phyloP scores from a whole-genome alignment of 2,888 invertebrate genomes.

The Platerodrilus igneus region DNA sequence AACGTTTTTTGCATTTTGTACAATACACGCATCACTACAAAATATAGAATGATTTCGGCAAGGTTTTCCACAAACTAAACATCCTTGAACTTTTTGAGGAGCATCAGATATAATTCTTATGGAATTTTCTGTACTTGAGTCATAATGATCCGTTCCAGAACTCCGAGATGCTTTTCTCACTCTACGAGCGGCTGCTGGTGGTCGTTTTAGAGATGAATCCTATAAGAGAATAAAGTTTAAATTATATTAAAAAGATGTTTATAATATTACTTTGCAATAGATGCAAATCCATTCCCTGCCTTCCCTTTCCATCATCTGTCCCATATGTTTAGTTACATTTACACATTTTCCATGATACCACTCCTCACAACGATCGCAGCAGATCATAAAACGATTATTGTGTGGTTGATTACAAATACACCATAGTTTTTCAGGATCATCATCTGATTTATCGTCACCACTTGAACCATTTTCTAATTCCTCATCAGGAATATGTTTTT shows the following conservation, averaged over 20 bases:
- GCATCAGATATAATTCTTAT: too few relatives aligned
- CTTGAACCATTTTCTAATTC: slow-evolving; percentile 41
- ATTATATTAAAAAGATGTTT: not conserved
- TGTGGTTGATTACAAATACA: slow-evolving; percentile 94
- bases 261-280: slow-evolving; percentile 64
- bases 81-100: slow-evolving; percentile 40
- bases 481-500: slow-evolving; percentile 46
- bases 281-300: slow-evolving; percentile 88
- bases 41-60: slow-evolving; percentile 80
- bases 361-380: slow-evolving; percentile 92
- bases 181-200: slow-evolving; percentile 44
- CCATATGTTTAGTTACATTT: slow-evolving; percentile 85
- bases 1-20: slow-evolving; percentile 76
- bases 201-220: slow-evolving; percentile 41
- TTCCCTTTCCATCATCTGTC: slow-evolving; percentile 85
- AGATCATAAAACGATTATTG: slow-evolving; percentile 95
- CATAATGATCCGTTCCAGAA: slow-evolving; percentile 22
- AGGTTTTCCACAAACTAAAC: slow-evolving; percentile 72
- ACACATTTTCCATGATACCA: slow-evolving; percentile 99
- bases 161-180: slow-evolving; percentile 43
- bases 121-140: slow-evolving; percentile 8
- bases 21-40: slow-evolving; percentile 84
- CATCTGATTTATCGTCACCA: slow-evolving; percentile 66
- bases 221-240: slow-evolving; percentile 17
- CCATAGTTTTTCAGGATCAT: slow-evolving; percentile 91